These are phyloP conservation scores for Deilephila elpenor DNA, from an alignment of 2,888 invertebrate genomes.

Conservation along the genomic window DNA sequence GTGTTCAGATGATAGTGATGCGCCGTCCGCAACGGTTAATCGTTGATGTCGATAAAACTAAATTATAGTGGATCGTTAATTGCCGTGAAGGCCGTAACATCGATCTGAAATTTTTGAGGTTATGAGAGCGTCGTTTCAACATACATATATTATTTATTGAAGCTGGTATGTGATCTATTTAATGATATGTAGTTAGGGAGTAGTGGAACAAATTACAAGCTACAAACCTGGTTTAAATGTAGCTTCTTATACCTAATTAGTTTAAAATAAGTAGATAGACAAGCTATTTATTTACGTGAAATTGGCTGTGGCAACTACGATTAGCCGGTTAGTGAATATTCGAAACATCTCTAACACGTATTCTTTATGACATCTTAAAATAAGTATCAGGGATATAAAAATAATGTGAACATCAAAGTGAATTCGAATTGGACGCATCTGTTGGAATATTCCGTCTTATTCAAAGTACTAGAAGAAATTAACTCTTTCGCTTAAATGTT, in stretches of 20 bases:
- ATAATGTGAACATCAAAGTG: constrained; percentile 37
- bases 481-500: constrained; percentile 15
- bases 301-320: neutral
- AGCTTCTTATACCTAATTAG: neutral
- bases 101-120: neutral
- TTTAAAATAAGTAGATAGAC: neutral
- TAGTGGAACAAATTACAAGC: no score
- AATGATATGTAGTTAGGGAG: neutral
- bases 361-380: constrained; percentile 43
- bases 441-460: constrained; percentile 30
- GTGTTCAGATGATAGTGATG: constrained; percentile 20
- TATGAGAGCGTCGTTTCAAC: constrained; percentile 5
- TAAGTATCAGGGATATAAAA: constrained; percentile 41
- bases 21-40: constrained; percentile 5
- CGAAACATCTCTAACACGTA: constrained; percentile 30
- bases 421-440: constrained; percentile 29
- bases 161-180: neutral
- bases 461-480: constrained; percentile 14
- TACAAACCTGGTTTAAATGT: no score
- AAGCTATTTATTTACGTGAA: neutral
- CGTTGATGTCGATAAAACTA: constrained; percentile 20
- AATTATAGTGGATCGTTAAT: constrained; percentile 24
- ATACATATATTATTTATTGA: neutral
- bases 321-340: constrained; percentile 27
- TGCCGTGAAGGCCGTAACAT: constrained; percentile 1